These are phyloP conservation scores for Drosophila willistoni DNA, from an alignment of 1,140 invertebrate genomes.

Conservation along the genomic window DNA sequence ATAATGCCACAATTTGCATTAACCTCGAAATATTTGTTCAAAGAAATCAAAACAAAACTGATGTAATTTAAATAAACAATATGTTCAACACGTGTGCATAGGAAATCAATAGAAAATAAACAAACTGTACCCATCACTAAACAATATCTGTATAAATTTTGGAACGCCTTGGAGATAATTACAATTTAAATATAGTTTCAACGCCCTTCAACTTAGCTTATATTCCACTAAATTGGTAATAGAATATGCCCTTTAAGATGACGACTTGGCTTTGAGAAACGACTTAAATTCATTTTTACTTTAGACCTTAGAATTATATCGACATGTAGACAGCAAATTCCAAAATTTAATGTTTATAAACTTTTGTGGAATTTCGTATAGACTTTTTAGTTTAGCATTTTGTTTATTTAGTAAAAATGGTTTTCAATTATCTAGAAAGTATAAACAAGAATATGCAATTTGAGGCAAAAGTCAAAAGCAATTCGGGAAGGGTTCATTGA, in stretches of 20 bases:
- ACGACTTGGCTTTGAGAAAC: too few relatives aligned
- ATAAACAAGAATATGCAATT: slow-evolving; percentile 13
- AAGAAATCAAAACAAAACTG: slow-evolving; percentile 22
- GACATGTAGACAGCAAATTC: too few relatives aligned
- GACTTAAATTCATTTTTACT: neutral
- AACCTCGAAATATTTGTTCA: slow-evolving; percentile 32
- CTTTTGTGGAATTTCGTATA: neutral
- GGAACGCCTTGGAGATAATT: neutral
- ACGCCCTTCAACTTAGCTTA: neutral
- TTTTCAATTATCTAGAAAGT: slow-evolving; percentile 45
- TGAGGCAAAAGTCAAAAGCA: neutral
- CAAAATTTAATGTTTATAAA: neutral
- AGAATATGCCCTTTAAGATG: neutral
- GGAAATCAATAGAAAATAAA: slow-evolving; percentile 1
- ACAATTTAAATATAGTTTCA: neutral
- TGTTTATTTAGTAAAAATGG: slow-evolving; percentile 61
- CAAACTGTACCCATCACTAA: neutral
- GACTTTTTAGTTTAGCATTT: slow-evolving; percentile 2
- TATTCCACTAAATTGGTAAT: neutral
- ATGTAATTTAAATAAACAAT: slow-evolving; percentile 23
- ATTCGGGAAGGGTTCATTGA: neutral
- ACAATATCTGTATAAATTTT: slow-evolving; percentile 10
- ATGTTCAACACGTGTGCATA: slow-evolving; percentile 7
- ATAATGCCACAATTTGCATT: slow-evolving; percentile 49
- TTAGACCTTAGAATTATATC: too few relatives aligned